Percentiles rank a stretch among this genome's conserved stretches.
Conservation (phyloP, 2,113 vertebrate species). For the Ceyx cyanopectus region DNA sequence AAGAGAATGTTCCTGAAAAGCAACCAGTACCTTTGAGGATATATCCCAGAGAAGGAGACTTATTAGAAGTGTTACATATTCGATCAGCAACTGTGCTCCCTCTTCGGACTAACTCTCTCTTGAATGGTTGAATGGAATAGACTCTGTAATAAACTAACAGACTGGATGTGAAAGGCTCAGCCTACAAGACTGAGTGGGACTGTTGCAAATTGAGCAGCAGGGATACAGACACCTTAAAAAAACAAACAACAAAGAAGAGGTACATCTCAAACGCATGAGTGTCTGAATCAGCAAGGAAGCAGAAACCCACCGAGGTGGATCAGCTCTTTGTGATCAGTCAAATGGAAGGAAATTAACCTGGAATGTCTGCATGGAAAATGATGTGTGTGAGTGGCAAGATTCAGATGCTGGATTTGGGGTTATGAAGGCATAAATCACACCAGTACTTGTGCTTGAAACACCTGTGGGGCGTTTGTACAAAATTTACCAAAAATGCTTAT, state of each 20-base stretch:
- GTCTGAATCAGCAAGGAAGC: conserved; percentile 18
- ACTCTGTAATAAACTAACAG: conserved; percentile 41
- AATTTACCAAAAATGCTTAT: conserved; percentile 48
- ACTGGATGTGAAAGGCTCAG: conserved; percentile 49
- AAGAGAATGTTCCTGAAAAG: conserved; percentile 70
- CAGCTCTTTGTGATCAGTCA: background rate
- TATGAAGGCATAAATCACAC: conserved; percentile 60
- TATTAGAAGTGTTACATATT: conserved; percentile 49
- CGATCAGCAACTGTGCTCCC: conserved; percentile 20
- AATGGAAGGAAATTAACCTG: conserved; percentile 39
- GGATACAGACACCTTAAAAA: conserved; percentile 4
- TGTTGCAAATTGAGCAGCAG: conserved; percentile 38
- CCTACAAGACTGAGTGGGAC: conserved; percentile 53
- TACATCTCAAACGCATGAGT: background rate
- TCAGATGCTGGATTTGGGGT: conserved; percentile 37
- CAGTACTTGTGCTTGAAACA: conserved; percentile 72
- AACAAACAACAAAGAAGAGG: background rate
- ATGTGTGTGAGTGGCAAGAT: background rate
- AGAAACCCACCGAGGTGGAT: background rate
- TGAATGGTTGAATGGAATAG: conserved; percentile 36
- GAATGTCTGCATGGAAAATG: conserved; percentile 33
- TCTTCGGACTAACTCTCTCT: conserved; percentile 47
- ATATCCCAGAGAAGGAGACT: conserved; percentile 60
- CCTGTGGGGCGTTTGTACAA: conserved; percentile 29
- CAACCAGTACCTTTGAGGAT: conserved; percentile 52